Evolutionary conservation across 2,113 vertebrate genomes (phyloP).

Genomic region (Eclectus roratus): DNA sequence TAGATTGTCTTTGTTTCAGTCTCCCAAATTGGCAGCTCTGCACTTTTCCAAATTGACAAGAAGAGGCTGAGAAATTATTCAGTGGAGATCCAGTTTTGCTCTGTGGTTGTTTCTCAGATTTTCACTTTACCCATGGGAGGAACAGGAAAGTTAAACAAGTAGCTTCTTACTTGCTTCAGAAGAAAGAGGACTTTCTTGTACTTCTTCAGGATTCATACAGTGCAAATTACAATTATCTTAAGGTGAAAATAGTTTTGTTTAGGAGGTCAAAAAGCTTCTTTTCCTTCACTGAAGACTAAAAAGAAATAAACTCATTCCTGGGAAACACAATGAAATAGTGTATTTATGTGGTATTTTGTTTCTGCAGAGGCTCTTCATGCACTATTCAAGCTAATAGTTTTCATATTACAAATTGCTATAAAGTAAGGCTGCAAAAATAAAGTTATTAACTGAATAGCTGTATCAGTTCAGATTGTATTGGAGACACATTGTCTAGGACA

Average conservation of each 20-base stretch:
- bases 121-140: neutral
- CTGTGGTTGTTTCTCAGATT: neutral
- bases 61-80: neutral
- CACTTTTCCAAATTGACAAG: slow-evolving; percentile 31
- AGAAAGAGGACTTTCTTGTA: neutral
- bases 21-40: neutral
- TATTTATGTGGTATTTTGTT: neutral
- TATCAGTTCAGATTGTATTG: neutral
- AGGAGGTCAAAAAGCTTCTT: neutral
- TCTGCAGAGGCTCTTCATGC: neutral
- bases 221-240: neutral
- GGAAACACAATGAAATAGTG: neutral
- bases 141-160: neutral
- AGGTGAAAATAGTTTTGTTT: neutral
- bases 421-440: neutral
- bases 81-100: neutral
- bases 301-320: neutral
- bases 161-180: neutral
- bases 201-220: neutral
- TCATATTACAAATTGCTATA: neutral
- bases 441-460: neutral
- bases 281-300: neutral
- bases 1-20: neutral
- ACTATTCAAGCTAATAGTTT: neutral
- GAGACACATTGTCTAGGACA: neutral